Conservation (phyloP, 2,888 invertebrate genomes). For the Patella depressa region DNA sequence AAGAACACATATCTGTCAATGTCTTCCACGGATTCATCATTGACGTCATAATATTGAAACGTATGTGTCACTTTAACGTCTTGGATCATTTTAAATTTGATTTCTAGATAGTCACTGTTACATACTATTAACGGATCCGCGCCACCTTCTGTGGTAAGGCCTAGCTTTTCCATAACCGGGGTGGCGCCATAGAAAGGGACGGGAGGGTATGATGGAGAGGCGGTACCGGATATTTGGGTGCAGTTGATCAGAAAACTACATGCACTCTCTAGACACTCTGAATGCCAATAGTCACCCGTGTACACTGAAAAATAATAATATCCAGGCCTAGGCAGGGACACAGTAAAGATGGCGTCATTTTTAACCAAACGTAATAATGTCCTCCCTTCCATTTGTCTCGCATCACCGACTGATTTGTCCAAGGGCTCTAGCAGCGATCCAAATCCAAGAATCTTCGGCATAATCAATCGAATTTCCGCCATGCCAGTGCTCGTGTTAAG, state of each 20-base stretch:
- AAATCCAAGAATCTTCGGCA: slow-evolving; percentile 63
- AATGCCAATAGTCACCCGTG: slow-evolving; percentile 65
- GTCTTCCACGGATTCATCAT: slow-evolving; percentile 57
- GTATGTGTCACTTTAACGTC: slow-evolving; percentile 65
- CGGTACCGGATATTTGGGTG: slow-evolving; percentile 49
- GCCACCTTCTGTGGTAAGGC: slow-evolving; percentile 53
- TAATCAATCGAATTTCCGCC: slow-evolving; percentile 62
- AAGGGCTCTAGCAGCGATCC: slow-evolving; percentile 60
- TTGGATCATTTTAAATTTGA: slow-evolving; percentile 58
- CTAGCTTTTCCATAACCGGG: slow-evolving; percentile 58
- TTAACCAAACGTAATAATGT: slow-evolving; percentile 59
- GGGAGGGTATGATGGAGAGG: slow-evolving; percentile 61
- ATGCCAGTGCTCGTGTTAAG: slow-evolving; percentile 61
- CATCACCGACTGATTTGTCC: slow-evolving; percentile 47
- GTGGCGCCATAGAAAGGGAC: slow-evolving; percentile 66
- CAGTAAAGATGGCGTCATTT: slow-evolving; percentile 67
- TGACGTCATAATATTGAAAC: slow-evolving; percentile 62
- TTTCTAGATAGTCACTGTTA: slow-evolving; percentile 61
- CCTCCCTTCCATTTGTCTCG: slow-evolving; percentile 56
- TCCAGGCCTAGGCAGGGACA: slow-evolving; percentile 70
- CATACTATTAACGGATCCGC: slow-evolving; percentile 61
- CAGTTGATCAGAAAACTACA: slow-evolving; percentile 66
- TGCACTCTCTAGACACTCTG: slow-evolving; percentile 67
- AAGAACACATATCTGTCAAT: slow-evolving; percentile 66
- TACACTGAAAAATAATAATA: slow-evolving; percentile 71